Conservation (phyloP, 2,797 vertebrate genomes). For the Schizothorax lantsangensis region DNA sequence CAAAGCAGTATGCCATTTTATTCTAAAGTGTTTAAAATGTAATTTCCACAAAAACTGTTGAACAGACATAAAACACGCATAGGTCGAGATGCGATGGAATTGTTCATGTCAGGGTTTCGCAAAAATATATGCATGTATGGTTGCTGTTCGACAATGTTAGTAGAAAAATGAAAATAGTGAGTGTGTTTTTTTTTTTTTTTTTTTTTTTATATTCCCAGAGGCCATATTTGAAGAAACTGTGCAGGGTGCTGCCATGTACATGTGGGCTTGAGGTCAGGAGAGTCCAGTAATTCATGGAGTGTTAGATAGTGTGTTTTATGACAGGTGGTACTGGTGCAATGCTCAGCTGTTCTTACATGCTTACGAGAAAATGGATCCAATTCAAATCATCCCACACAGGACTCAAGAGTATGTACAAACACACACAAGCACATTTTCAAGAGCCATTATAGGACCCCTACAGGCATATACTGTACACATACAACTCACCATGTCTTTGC, state of each 20-base stretch:
- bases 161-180: not conserved
- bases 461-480: slow-evolving; percentile 11
- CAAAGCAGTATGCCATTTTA: not conserved
- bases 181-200: not conserved
- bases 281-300: slow-evolving; percentile 61
- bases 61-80: not conserved
- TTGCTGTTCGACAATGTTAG: not conserved
- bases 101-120: not conserved
- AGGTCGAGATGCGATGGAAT: not conserved
- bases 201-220: not conserved
- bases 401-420: slow-evolving; percentile 22
- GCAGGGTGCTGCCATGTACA: not conserved
- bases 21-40: not conserved
- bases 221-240: slow-evolving; percentile 2
- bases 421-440: not conserved
- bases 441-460: not conserved
- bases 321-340: slow-evolving; percentile 54
- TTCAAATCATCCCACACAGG: slow-evolving; percentile 7
- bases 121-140: not conserved
- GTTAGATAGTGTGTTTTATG: slow-evolving; percentile 52
- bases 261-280: slow-evolving; percentile 43
- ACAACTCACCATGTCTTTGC: slow-evolving; percentile 89
- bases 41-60: not conserved
- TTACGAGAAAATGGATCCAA: slow-evolving; percentile 8
- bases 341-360: slow-evolving; percentile 35